A percentile compares a stretch with the other conserved stretches of the same genome.
Evolutionary conservation across 2,113 vertebrate genomes (phyloP).

Genomic region (Etheostoma spectabile): DNA sequence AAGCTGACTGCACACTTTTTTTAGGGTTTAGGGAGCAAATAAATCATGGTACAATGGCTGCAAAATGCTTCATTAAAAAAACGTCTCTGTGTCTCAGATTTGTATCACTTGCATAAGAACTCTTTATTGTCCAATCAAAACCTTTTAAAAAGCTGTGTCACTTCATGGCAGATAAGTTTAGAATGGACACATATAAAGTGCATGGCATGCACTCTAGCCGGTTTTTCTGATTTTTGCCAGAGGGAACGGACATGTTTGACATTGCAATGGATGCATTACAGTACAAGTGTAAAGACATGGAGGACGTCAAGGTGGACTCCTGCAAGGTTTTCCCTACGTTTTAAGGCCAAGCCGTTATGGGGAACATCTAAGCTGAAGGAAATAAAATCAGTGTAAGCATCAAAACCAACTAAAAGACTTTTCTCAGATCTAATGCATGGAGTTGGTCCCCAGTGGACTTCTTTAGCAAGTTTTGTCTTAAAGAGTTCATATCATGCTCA

Average conservation of each 20-base stretch:
- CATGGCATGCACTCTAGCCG: conserved; percentile 14
- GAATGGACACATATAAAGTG: conserved; percentile 1
- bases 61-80: conserved; percentile 30
- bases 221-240: conserved; percentile 23
- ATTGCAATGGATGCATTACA: not conserved
- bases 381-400: too few species aligned
- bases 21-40: conserved; percentile 22
- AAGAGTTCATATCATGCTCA: too few species aligned
- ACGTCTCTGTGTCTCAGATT: not conserved
- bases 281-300: not conserved
- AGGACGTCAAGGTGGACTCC: not conserved
- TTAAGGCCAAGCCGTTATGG: too few species aligned
- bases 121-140: not conserved
- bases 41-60: conserved; percentile 28
- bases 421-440: too few species aligned
- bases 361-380: too few species aligned
- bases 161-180: not conserved
- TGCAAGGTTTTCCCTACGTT: too few species aligned
- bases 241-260: conserved; percentile 11
- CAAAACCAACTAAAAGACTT: too few species aligned
- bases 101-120: not conserved
- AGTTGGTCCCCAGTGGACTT: too few species aligned
- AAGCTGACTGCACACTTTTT: conserved; percentile 29
- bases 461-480: too few species aligned
- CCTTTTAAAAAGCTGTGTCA: not conserved